phyloP scores from a whole-genome alignment of 1,140 invertebrate species.

The Drosophila carrolli region DNA sequence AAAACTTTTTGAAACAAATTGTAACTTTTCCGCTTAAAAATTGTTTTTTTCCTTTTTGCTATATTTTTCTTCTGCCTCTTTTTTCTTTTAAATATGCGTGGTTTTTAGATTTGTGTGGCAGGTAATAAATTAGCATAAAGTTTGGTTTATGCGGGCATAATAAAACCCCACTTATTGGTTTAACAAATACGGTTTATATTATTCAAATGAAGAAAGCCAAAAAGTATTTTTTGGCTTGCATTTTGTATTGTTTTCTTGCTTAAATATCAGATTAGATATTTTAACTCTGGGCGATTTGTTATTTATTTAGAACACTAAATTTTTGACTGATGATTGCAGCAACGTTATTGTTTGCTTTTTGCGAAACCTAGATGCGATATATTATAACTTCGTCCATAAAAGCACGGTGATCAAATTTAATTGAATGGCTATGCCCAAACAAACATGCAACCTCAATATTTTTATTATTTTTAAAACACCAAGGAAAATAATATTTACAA shows the following conservation, averaged over 20 bases:
- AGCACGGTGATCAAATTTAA: not conserved
- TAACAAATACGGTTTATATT: slow-evolving; percentile 2
- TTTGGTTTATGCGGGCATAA: not conserved
- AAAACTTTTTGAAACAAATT: slow-evolving; percentile 4
- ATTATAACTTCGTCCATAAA: too few relatives aligned
- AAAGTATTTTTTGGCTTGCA: not conserved
- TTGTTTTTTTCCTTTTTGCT: not conserved
- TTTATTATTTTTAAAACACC: not conserved
- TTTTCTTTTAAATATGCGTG: slow-evolving; percentile 15
- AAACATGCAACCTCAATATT: not conserved
- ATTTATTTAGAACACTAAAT: not conserved
- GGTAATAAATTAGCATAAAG: slow-evolving; percentile 25
- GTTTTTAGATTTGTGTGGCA: slow-evolving; percentile 9
- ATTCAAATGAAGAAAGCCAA: not conserved
- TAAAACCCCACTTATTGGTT: not conserved
- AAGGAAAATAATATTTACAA: slow-evolving; percentile 1
- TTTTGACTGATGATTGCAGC: too few relatives aligned
- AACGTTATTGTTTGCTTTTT: not conserved
- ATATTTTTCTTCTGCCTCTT: not conserved
- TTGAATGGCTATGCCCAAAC: not conserved
- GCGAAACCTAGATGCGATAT: too few relatives aligned
- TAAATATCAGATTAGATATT: not conserved
- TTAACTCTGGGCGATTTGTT: not conserved
- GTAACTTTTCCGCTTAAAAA: slow-evolving; percentile 6
- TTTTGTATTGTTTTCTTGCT: not conserved